Evolutionary conservation across 2,797 vertebrate species (phyloP).

Genomic region (Sphenodon punctatus): DNA sequence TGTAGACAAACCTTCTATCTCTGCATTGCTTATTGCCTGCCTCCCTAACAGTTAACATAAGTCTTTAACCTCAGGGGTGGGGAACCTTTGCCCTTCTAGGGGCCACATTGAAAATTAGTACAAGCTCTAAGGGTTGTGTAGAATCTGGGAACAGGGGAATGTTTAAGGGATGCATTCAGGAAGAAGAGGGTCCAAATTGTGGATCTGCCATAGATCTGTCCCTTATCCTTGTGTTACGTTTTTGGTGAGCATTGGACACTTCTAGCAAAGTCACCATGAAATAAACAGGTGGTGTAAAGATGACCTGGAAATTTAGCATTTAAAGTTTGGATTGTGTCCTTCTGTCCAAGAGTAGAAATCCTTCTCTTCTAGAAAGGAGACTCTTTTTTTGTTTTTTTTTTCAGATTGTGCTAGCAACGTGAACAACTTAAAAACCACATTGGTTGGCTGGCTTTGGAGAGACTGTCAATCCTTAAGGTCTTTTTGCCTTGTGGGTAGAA

Average conservation of each 20-base stretch:
- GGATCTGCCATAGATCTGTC: no score
- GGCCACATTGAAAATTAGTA: no score
- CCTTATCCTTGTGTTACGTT: no score
- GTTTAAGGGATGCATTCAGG: no score
- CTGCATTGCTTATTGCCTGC: accelerated
- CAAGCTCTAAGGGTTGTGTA: no score
- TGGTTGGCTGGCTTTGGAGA: background rate
- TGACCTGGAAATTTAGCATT: background rate
- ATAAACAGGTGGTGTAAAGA: background rate
- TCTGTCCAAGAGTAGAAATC: background rate
- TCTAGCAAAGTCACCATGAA: background rate
- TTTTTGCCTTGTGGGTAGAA: background rate
- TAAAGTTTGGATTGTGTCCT: background rate
- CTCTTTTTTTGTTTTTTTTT: background rate
- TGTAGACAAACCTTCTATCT: background rate
- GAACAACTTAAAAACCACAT: background rate
- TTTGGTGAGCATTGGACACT: background rate
- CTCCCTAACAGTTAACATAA: background rate
- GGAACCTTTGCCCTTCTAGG: no score
- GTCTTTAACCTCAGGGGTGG: background rate
- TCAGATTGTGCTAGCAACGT: background rate
- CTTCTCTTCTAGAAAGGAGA: background rate
- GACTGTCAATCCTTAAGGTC: background rate
- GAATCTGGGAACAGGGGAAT: no score
- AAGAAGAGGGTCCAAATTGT: no score